Evolutionary conservation across 1,140 invertebrate genomes (phyloP).

Genomic region (Neodiprion pinetum): DNA sequence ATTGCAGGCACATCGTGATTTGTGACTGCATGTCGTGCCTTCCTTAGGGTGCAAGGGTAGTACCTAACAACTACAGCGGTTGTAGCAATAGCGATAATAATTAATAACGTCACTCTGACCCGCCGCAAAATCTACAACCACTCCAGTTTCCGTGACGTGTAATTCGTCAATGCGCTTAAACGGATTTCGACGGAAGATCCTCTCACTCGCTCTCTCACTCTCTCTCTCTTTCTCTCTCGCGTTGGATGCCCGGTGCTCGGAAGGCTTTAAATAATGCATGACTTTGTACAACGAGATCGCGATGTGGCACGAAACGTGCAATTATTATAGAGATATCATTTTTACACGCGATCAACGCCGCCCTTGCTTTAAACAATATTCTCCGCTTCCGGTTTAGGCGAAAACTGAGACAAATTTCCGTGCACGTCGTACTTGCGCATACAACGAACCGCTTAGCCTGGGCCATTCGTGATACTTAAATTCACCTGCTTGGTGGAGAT

Average conservation of each 20-base stretch:
- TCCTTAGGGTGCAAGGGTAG: neutral
- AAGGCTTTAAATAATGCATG: neutral
- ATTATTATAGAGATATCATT: neutral
- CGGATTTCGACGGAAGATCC: neutral
- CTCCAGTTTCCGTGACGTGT: constrained; percentile 1
- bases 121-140: neutral
- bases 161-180: constrained; percentile 13
- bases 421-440: neutral
- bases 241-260: constrained; percentile 10
- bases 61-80: neutral
- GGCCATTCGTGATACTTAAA: too few species aligned
- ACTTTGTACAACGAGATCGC: neutral
- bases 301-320: neutral
- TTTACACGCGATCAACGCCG: neutral
- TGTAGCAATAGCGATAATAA: constrained; percentile 3
- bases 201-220: neutral
- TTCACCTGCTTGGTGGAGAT: too few species aligned
- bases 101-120: neutral
- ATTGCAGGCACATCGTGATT: neutral
- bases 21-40: neutral
- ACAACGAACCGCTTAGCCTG: neutral
- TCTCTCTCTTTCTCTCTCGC: constrained; percentile 7
- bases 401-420: neutral
- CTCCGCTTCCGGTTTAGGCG: neutral
- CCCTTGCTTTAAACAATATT: neutral